Evolutionary conservation across 2,113 vertebrate genomes (phyloP).

Genomic region (Calyptommatus sinebrachiatus): DNA sequence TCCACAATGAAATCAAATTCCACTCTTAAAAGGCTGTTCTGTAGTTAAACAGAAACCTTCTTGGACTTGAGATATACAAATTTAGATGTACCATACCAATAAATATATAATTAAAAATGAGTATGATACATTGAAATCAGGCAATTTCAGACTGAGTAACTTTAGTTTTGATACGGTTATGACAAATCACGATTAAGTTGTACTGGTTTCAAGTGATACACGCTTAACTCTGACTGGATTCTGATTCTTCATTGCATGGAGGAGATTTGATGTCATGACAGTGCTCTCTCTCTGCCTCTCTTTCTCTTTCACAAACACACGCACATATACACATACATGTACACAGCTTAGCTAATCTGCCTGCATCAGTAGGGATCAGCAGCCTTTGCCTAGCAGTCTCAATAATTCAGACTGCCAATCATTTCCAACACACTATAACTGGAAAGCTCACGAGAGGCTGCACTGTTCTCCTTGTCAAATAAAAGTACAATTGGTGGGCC

Average conservation of each 20-base stretch:
- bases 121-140: background rate
- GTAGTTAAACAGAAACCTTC: background rate
- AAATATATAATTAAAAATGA: background rate
- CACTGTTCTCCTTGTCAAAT: background rate
- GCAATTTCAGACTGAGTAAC: background rate
- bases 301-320: background rate
- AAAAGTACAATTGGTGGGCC: background rate
- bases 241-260: background rate
- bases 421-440: background rate
- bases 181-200: background rate
- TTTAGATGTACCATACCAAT: conserved; percentile 16
- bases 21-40: background rate
- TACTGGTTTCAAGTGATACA: background rate
- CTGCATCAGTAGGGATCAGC: background rate
- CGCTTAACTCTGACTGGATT: background rate
- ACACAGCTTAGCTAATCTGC: too few species aligned
- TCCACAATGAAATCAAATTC: conserved; percentile 3
- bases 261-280: background rate
- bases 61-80: background rate
- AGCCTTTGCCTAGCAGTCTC: background rate
- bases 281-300: too few species aligned
- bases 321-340: too few species aligned
- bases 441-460: background rate
- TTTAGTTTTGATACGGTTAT: background rate
- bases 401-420: background rate